phyloP scores from a whole-genome alignment of 92 coral and sea anemone genomes.

The Umimayanthus chanpuru region DNA sequence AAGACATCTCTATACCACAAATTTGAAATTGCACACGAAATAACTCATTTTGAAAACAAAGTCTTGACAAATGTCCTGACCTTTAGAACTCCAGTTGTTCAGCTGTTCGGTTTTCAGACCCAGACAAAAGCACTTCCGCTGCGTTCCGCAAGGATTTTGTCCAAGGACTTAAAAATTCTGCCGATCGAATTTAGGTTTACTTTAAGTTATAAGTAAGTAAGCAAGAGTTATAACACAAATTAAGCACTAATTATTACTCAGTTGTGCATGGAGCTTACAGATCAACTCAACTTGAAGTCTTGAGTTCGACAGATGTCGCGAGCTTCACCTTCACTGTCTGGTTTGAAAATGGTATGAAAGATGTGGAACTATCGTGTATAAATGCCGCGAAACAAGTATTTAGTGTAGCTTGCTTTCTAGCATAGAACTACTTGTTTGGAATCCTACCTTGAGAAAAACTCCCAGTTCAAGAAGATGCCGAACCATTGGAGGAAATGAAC shows the following conservation, averaged over 20 bases:
- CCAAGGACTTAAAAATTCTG: too few species aligned
- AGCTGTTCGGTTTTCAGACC: too few species aligned
- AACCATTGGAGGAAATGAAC: constrained; percentile 88
- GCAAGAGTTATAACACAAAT: not conserved
- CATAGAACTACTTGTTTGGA: not conserved
- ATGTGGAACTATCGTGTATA: not conserved
- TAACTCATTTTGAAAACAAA: too few species aligned
- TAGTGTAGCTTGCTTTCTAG: too few species aligned
- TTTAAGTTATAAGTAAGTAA: too few species aligned
- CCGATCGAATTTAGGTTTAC: too few species aligned
- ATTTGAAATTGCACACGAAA: too few species aligned
- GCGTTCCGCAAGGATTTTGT: too few species aligned
- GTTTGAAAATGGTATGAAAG: not conserved
- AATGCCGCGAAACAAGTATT: not conserved
- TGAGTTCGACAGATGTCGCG: not conserved
- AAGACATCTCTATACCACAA: too few species aligned
- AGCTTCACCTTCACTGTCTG: not conserved
- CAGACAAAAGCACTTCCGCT: too few species aligned
- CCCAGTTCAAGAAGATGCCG: constrained; percentile 92
- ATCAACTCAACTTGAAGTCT: not conserved
- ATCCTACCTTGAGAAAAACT: constrained; percentile 84
- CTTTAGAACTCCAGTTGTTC: too few species aligned
- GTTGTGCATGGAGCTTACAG: not conserved
- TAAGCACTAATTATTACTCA: not conserved
- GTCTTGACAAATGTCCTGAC: too few species aligned